Evolutionary conservation across 2,797 vertebrate species (phyloP).

Genomic region (Melanotaenia parkinsoni): DNA sequence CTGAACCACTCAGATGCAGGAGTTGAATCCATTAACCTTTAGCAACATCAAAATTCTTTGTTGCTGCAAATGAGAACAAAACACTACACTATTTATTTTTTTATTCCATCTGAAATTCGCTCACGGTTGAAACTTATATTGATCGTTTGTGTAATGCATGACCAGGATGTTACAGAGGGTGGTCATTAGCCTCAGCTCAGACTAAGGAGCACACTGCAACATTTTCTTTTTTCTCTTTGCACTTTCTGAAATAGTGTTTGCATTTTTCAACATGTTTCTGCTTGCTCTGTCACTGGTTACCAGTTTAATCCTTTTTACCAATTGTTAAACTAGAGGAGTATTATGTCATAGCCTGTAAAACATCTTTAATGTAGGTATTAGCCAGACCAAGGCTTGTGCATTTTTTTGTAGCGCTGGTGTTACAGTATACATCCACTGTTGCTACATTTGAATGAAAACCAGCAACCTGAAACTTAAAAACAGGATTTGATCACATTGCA

Average conservation of each 20-base stretch:
- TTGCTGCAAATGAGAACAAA: slow-evolving; percentile 8
- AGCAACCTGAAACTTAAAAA: slow-evolving; percentile 45
- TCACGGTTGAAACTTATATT: neutral
- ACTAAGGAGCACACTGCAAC: too few species aligned
- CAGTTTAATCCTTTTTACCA: neutral
- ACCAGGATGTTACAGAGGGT: neutral
- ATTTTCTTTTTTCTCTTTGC: neutral
- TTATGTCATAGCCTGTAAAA: neutral
- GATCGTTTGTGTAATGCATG: neutral
- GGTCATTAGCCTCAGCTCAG: neutral
- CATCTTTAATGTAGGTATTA: neutral
- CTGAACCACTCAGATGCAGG: neutral
- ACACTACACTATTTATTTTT: too few species aligned
- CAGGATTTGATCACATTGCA: slow-evolving; percentile 36
- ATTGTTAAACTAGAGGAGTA: slow-evolving; percentile 1
- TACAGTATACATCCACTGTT: slow-evolving; percentile 21
- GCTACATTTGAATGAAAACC: slow-evolving; percentile 48
- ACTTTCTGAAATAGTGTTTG: neutral
- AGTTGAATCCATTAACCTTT: neutral
- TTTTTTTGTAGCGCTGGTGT: neutral
- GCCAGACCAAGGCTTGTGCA: neutral
- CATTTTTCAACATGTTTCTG: neutral
- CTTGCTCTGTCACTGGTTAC: neutral
- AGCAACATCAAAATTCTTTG: neutral
- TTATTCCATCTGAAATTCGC: neutral